Percentiles rank a stretch among this genome's conserved stretches.
Evolutionary conservation across 2,797 vertebrate genomes (phyloP).

Genomic region (Moxostoma hubbsi): DNA sequence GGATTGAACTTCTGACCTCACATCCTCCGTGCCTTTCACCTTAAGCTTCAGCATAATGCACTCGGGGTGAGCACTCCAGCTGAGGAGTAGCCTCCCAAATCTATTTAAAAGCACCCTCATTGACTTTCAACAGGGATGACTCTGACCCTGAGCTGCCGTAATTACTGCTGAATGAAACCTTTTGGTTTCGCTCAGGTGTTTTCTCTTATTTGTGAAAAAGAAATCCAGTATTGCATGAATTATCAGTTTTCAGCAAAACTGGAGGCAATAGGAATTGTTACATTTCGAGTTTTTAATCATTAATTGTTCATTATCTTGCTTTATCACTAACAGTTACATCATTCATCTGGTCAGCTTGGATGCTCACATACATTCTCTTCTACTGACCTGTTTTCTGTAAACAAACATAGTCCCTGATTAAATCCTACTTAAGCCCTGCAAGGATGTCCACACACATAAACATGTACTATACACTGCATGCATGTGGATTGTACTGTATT

Average conservation of each 20-base stretch:
- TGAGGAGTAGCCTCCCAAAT: neutral
- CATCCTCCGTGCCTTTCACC: conserved; percentile 41
- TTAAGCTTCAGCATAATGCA: conserved; percentile 39
- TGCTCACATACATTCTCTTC: conserved; percentile 18
- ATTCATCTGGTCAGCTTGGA: conserved; percentile 8
- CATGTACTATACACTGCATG: conserved; percentile 12
- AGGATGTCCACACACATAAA: conserved; percentile 37
- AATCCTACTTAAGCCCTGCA: conserved; percentile 32
- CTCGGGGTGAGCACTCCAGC: neutral
- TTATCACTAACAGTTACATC: neutral
- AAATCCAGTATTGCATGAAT: neutral
- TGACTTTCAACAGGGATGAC: conserved; percentile 1
- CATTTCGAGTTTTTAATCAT: neutral
- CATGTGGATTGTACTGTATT: neutral
- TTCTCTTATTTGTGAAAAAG: neutral
- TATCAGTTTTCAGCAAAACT: neutral
- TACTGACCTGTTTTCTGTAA: conserved; percentile 35
- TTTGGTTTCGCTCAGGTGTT: conserved; percentile 5
- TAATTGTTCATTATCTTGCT: neutral
- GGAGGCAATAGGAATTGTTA: neutral
- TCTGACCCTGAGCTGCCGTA: neutral
- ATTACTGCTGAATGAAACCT: conserved; percentile 2
- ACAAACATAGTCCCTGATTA: conserved; percentile 24
- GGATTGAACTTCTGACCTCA: conserved; percentile 59
- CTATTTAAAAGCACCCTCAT: conserved; percentile 12